phyloP scores from a whole-genome alignment of 2,888 invertebrate species.

The Dorcus parallelipipedus region DNA sequence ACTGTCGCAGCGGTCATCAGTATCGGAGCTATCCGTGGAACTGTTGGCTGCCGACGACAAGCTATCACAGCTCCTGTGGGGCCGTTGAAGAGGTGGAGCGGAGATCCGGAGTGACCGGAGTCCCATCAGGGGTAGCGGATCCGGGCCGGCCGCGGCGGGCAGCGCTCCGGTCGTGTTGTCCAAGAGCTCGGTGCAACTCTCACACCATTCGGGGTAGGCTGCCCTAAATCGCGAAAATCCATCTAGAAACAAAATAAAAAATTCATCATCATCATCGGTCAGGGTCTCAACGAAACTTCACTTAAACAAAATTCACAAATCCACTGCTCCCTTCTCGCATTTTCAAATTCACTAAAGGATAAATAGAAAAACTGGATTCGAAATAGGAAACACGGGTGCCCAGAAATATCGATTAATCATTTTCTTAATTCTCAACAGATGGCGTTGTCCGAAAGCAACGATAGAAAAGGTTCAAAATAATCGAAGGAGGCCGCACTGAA shows the following conservation, averaged over 20 bases:
- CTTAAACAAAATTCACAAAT: no score
- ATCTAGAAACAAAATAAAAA: conserved; percentile 60
- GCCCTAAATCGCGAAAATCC: conserved; percentile 81
- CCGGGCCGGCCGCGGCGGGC: conserved; percentile 35
- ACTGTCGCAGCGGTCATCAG: conserved; percentile 51
- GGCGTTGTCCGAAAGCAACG: no score
- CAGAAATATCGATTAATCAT: no score
- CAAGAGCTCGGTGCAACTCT: conserved; percentile 63
- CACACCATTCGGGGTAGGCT: conserved; percentile 89
- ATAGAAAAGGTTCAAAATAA: no score
- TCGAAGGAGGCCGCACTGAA: no score
- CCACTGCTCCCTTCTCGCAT: no score
- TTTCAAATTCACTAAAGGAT: no score
- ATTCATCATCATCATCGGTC: conserved; percentile 2
- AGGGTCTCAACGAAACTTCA: no score
- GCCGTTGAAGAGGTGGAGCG: conserved; percentile 37
- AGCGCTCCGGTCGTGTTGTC: conserved; percentile 33
- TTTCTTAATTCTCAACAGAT: no score
- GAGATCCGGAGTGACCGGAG: conserved; percentile 44
- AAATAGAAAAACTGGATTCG: no score
- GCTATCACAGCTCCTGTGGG: conserved; percentile 43
- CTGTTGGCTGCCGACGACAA: conserved; percentile 47
- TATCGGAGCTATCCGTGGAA: conserved; percentile 49
- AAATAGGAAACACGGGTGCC: no score
- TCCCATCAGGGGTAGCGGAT: conserved; percentile 45